phyloP scores from a whole-genome alignment of 2,888 invertebrate species.

The Microchrysa polita region DNA sequence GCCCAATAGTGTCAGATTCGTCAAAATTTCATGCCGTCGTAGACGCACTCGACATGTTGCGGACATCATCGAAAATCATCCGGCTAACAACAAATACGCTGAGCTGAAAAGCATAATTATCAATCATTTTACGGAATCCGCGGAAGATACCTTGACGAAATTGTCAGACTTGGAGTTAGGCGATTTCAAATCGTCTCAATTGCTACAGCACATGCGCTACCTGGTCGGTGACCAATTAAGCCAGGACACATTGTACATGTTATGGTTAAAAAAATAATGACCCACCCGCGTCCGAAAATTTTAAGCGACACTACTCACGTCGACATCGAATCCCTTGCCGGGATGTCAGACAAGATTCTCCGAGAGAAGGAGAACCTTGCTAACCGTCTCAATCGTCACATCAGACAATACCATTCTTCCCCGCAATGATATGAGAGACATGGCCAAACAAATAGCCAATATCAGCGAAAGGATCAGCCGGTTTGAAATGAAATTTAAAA shows the following conservation, averaged over 20 bases:
- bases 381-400: not conserved
- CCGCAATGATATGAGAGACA: not conserved
- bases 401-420: not conserved
- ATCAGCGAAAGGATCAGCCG: not conserved
- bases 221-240: not conserved
- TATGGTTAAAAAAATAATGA: constrained; percentile 1
- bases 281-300: not conserved
- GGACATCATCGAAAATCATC: not conserved
- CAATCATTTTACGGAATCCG: not conserved
- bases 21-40: not conserved
- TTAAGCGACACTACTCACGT: not conserved
- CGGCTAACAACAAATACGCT: not conserved
- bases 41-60: not conserved
- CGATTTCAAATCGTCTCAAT: not conserved
- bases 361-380: constrained; percentile 2
- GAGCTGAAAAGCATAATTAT: not conserved
- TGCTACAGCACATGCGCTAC: not conserved
- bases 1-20: not conserved
- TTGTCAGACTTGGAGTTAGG: not conserved
- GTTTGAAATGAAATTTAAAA: not conserved
- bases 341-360: not conserved
- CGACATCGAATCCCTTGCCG: not conserved
- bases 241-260: not conserved
- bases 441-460: not conserved
- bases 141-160: not conserved